Evolutionary conservation across 2,797 vertebrate genomes (phyloP), one percentile per base, ranked within the genome.

Genomic region (Gymnodraco acuticeps): DNA sequence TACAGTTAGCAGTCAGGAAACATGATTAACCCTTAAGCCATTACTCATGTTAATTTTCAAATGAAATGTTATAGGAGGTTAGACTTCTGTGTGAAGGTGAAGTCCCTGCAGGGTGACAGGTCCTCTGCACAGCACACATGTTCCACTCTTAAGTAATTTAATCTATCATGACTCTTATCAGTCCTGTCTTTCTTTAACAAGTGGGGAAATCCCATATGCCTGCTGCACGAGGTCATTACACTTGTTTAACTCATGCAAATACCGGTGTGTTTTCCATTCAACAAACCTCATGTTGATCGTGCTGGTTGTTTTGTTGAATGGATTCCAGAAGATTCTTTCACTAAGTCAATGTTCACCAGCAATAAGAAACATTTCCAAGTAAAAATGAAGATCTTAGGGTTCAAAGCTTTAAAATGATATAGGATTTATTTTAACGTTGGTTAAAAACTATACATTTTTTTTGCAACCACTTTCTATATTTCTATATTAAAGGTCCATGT

Each of bases 61-160:
- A 20, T 53, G 7, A 2, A 16, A 8, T 61, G 50, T 52, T 4
- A 27, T 33, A 20, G 16, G 13, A 47, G 43, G 31, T 43, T 16
- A 10, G 42, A 19, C 54, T 60, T 54, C 50, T 68, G 48, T 48
- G 56, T 65, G 62, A 51, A 46, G 15, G 5, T 71, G 2, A 9
- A 19, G 41, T 73, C 58, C 64, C 74, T 64, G 65, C 62, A 31
- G 61, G 52, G 64, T 41, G 66, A 75, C 74, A 72, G 46, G 58
- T 68, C 41, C 54, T 74, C 45, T 42, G 72, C 77, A 81, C n/a
- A n/a, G 72, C 77, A 81, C 80, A 82, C 76, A 79, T 60, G 59
- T 78, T 77, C 46, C 48, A 64, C 64, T 73, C 41, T 81, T 31
- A 69, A 75, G 64, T 72, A 62, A 70, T 84, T 86, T 75, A 62